phyloP scores from a whole-genome alignment of 2,888 invertebrate species.

The Phengaris alcon region DNA sequence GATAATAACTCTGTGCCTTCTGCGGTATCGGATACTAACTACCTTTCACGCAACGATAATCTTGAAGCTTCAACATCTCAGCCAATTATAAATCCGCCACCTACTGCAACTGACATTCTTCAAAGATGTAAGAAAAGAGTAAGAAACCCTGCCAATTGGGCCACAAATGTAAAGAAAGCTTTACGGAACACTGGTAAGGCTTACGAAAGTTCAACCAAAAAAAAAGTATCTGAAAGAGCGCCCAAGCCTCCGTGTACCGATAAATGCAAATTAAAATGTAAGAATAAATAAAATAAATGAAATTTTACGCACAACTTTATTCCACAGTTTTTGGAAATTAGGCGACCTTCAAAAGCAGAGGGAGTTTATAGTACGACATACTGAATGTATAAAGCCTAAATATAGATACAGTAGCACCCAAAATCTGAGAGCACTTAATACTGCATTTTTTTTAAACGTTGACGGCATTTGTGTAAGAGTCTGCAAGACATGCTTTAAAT shows the following conservation, averaged over 20 bases:
- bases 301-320: constrained; percentile 31
- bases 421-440: no score
- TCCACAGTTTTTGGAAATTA: constrained; percentile 32
- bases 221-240: constrained; percentile 31
- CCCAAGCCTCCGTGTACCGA: constrained; percentile 27
- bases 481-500: constrained; percentile 36
- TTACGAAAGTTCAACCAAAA: constrained; percentile 31
- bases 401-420: no score
- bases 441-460: no score
- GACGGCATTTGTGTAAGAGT: constrained; percentile 32
- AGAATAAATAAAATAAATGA: no score
- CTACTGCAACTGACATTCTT: constrained; percentile 15
- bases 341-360: constrained; percentile 32
- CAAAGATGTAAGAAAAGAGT: constrained; percentile 22
- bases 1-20: constrained; percentile 25
- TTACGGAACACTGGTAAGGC: constrained; percentile 28
- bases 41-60: constrained; percentile 15
- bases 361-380: no score
- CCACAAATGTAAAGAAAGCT: constrained; percentile 22
- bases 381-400: no score
- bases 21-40: constrained; percentile 18
- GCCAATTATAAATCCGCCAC: neutral
- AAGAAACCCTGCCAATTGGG: constrained; percentile 24
- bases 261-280: no score
- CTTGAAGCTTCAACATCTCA: constrained; percentile 7